These are phyloP conservation scores for Ochropacha duplaris DNA, from an alignment of 2,888 invertebrate species.

Conservation along the genomic window DNA sequence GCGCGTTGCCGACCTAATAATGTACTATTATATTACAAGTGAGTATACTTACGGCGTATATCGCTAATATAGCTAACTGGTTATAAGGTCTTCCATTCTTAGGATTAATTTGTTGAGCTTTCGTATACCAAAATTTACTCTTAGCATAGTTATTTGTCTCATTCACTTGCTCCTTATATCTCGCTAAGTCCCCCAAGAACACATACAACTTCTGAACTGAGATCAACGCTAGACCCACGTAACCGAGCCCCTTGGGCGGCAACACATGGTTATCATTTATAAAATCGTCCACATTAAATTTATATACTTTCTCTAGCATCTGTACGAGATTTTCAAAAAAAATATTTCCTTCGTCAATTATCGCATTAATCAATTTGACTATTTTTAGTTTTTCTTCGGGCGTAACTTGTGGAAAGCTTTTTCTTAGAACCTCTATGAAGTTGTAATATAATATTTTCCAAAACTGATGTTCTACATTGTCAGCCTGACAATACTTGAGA, in stretches of 20 bases:
- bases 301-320: slow-evolving; percentile 88
- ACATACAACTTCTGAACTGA: slow-evolving; percentile 94
- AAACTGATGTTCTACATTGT: slow-evolving; percentile 94
- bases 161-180: slow-evolving; percentile 94
- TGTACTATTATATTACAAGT: not conserved
- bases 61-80: slow-evolving; percentile 95
- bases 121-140: slow-evolving; percentile 92
- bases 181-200: slow-evolving; percentile 95
- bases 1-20: no score
- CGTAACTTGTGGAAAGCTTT: slow-evolving; percentile 84
- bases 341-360: slow-evolving; percentile 90
- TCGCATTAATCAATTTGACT: slow-evolving; percentile 84
- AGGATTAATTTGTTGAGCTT: slow-evolving; percentile 96
- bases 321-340: slow-evolving; percentile 91
- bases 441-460: slow-evolving; percentile 96
- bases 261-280: slow-evolving; percentile 82
- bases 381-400: slow-evolving; percentile 85
- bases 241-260: slow-evolving; percentile 85
- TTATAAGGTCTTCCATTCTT: slow-evolving; percentile 98
- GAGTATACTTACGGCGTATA: slow-evolving; percentile 86
- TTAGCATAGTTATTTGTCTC: slow-evolving; percentile 91
- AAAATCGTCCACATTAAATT: slow-evolving; percentile 86
- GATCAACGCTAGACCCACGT: slow-evolving; percentile 89
- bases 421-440: slow-evolving; percentile 91
- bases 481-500: slow-evolving; percentile 92